These are phyloP conservation scores for Stenodera caucasica DNA, from an alignment of 2,888 invertebrate genomes.

Conservation along the genomic window DNA sequence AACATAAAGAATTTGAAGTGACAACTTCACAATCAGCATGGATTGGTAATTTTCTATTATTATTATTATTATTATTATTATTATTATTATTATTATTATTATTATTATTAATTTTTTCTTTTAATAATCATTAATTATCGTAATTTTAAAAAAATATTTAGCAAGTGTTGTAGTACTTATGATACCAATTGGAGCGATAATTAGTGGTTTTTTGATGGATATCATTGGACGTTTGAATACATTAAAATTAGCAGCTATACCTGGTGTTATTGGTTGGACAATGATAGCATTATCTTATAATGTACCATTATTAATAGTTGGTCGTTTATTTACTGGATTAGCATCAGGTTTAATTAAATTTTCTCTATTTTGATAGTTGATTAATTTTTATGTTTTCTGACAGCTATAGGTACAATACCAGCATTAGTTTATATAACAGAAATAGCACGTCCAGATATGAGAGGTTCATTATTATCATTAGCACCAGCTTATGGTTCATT, in stretches of 20 bases:
- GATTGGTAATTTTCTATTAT: slow-evolving; percentile 53
- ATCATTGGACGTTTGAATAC: slow-evolving; percentile 58
- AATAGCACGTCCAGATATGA: slow-evolving; percentile 59
- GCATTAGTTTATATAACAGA: slow-evolving; percentile 63
- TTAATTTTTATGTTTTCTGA: slow-evolving; percentile 24
- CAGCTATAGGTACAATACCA: slow-evolving; percentile 60
- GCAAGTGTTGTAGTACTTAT: slow-evolving; percentile 62
- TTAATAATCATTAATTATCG: no score
- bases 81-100: slow-evolving; percentile 4
- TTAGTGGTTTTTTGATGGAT: slow-evolving; percentile 56
- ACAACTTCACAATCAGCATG: slow-evolving; percentile 57
- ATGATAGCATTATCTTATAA: slow-evolving; percentile 57
- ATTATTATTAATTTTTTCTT: no score
- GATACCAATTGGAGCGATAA: slow-evolving; percentile 60
- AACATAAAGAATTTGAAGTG: slow-evolving; percentile 47
- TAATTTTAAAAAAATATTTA: no score
- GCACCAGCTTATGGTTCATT: slow-evolving; percentile 61
- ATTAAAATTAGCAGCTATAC: slow-evolving; percentile 59
- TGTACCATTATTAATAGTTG: slow-evolving; percentile 57
- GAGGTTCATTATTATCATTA: slow-evolving; percentile 60
- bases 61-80: slow-evolving; percentile 3
- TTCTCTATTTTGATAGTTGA: no score
- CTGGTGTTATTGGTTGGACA: slow-evolving; percentile 58
- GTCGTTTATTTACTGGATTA: slow-evolving; percentile 58
- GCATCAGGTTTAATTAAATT: slow-evolving; percentile 53